Conservation (phyloP, 2,113 vertebrate species). For the Crocuta crocuta region DNA sequence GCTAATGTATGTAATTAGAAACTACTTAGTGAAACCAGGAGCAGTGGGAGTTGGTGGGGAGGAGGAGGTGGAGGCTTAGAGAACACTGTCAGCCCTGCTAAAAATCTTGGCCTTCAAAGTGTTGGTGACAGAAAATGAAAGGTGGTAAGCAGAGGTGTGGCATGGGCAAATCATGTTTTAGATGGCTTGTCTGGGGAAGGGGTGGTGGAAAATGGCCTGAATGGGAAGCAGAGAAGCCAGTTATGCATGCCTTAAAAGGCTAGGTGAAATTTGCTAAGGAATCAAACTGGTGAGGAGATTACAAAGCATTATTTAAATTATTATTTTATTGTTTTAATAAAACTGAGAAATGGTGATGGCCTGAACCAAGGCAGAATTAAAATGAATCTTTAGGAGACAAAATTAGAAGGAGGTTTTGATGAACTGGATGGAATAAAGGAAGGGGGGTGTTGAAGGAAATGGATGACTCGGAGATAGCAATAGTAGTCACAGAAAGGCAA, state of each 20-base stretch:
- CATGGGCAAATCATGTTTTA: neutral
- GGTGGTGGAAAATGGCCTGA: neutral
- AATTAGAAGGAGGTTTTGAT: neutral
- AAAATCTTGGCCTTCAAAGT: neutral
- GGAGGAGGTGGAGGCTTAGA: neutral
- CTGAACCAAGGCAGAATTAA: neutral
- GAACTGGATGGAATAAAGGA: neutral
- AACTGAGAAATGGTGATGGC: neutral
- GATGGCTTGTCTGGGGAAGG: neutral
- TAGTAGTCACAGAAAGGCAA: neutral
- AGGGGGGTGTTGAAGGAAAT: neutral
- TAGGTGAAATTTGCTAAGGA: neutral
- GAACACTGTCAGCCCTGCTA: neutral
- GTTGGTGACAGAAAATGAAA: neutral
- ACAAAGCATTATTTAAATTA: neutral
- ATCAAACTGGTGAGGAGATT: neutral
- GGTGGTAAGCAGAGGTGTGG: neutral
- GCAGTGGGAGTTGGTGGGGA: neutral
- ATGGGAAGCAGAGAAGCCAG: neutral
- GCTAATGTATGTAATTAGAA: slow-evolving; percentile 70
- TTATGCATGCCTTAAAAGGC: neutral
- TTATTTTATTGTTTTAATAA: neutral
- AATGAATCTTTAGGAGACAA: slow-evolving; percentile 4
- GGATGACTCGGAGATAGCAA: neutral
- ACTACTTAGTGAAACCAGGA: slow-evolving; percentile 47